phyloP scores from a whole-genome alignment of 1,140 invertebrate species.

The Meloidogyne chitwoodi region DNA sequence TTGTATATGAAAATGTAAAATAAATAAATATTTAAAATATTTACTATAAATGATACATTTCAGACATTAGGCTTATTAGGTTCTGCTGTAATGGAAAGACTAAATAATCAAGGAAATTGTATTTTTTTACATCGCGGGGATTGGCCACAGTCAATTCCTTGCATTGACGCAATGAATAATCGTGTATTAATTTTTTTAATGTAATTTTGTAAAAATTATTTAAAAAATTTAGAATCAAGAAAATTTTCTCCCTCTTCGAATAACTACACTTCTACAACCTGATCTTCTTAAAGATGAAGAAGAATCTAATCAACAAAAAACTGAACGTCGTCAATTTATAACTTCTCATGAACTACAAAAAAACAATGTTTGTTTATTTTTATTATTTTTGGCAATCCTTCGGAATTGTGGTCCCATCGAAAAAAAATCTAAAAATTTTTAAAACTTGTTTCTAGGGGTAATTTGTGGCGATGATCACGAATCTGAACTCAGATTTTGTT shows the following conservation, averaged over 20 bases:
- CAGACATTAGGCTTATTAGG: conserved; percentile 21
- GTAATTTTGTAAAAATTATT: background rate
- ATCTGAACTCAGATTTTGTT: too few relatives aligned
- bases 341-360: background rate
- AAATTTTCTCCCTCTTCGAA: conserved; percentile 27
- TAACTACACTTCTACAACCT: conserved; percentile 23
- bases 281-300: background rate
- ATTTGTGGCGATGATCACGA: too few relatives aligned
- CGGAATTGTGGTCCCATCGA: too few relatives aligned
- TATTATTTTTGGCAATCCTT: too few relatives aligned
- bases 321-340: background rate
- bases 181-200: background rate
- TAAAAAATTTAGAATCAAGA: conserved; percentile 21
- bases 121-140: conserved; percentile 24
- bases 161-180: conserved; percentile 29
- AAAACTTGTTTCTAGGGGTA: too few relatives aligned
- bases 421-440: too few relatives aligned
- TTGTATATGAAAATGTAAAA: conserved; percentile 31
- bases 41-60: background rate
- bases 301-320: background rate
- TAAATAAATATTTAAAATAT: background rate
- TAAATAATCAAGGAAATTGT: conserved; percentile 23
- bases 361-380: background rate
- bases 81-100: conserved; percentile 29
- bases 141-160: conserved; percentile 35